phyloP scores from a whole-genome alignment of 64 coral and sea anemone species.

The Stichodactyla helianthus region DNA sequence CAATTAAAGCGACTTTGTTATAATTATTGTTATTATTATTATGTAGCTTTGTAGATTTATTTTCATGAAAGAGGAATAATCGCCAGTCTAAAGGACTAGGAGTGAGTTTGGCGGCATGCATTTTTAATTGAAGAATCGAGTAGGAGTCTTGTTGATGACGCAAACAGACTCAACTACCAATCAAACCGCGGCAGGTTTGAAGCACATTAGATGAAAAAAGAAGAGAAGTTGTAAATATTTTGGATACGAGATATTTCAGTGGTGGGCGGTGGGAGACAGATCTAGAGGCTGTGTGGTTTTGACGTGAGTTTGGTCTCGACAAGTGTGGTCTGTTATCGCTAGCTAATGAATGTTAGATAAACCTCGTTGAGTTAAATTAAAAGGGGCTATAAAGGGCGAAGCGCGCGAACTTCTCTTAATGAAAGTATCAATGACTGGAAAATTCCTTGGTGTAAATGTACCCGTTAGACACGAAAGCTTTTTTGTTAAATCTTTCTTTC shows the following conservation, averaged over 20 bases:
- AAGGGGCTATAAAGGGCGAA: not conserved
- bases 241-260: too few relatives aligned
- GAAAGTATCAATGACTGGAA: not conserved
- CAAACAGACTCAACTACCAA: not conserved
- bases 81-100: not conserved
- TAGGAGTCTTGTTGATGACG: not conserved
- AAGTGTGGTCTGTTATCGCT: conserved; percentile 2
- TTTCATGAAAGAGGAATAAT: not conserved
- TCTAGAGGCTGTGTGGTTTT: not conserved
- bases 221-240: not conserved
- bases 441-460: not conserved
- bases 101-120: not conserved
- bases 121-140: not conserved
- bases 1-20: not conserved
- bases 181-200: not conserved
- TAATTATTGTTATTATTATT: not conserved
- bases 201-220: not conserved
- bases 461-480: too few relatives aligned
- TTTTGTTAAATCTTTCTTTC: too few relatives aligned
- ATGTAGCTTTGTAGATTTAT: not conserved
- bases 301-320: not conserved
- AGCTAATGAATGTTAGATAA: not conserved
- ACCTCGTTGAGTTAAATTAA: conserved; percentile 7
- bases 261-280: not conserved
- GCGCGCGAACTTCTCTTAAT: not conserved